These are phyloP conservation scores for Pandion haliaetus DNA, from an alignment of 2,113 vertebrate species.

Conservation along the genomic window DNA sequence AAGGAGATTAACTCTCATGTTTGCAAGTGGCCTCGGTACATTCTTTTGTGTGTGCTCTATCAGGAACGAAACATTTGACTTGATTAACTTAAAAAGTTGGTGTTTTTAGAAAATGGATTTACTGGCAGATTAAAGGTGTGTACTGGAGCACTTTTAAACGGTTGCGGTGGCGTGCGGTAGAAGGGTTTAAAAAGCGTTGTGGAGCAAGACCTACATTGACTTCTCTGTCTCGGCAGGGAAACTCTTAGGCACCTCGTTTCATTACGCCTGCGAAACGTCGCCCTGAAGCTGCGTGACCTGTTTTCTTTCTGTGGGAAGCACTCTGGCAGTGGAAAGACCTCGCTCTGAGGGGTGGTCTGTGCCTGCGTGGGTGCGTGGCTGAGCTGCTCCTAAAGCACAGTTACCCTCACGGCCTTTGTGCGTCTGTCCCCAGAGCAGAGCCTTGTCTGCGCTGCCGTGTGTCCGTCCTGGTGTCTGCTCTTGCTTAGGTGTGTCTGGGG, in stretches of 20 bases:
- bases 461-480: neutral
- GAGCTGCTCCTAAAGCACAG: fast-evolving
- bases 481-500: neutral
- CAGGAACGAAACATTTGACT: neutral
- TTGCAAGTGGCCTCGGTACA: neutral
- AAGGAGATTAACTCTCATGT: neutral
- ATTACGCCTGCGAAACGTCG: fast-evolving
- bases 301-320: neutral
- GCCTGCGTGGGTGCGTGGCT: neutral
- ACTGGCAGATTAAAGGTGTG: neutral
- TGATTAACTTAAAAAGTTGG: neutral
- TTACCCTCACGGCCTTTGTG: fast-evolving
- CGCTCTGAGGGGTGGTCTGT: neutral
- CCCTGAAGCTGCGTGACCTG: neutral
- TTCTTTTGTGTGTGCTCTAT: neutral
- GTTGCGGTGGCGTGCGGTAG: fast-evolving
- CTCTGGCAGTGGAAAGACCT: fast-evolving
- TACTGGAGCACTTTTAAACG: fast-evolving
- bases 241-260: neutral
- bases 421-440: neutral
- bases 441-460: fast-evolving
- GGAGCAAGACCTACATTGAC: neutral
- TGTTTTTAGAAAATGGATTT: neutral
- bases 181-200: fast-evolving
- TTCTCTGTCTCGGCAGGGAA: neutral